Percentiles rank a stretch among this genome's conserved stretches.
phyloP scores from a whole-genome alignment of 2,888 invertebrate genomes.

The Eretmocerus hayati region DNA sequence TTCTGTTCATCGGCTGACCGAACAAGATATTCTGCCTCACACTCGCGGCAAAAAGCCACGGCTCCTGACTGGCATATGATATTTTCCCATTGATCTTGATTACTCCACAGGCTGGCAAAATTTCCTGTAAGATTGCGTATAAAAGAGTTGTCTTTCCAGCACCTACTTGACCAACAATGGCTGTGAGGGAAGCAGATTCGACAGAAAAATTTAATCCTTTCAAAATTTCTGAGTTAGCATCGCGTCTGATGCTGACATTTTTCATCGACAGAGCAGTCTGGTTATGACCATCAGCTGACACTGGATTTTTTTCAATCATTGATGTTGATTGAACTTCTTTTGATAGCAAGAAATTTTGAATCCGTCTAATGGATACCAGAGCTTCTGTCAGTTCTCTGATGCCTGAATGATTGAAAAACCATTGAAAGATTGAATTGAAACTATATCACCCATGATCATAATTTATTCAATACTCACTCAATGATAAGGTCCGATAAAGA shows the following conservation, averaged over 20 bases:
- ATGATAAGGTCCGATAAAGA: background rate
- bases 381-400: background rate
- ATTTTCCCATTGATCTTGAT: conserved; percentile 57
- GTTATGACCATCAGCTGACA: too few species aligned
- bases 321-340: conserved; percentile 43
- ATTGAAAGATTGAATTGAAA: background rate
- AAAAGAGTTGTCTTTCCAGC: conserved; percentile 57
- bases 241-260: conserved; percentile 55
- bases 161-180: conserved; percentile 61
- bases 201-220: conserved; percentile 60
- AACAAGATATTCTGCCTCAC: conserved; percentile 55
- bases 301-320: too few species aligned
- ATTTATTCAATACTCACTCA: background rate
- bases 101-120: conserved; percentile 59
- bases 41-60: conserved; percentile 73
- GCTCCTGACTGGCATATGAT: conserved; percentile 74
- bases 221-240: conserved; percentile 51
- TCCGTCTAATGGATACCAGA: background rate
- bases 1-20: conserved; percentile 36
- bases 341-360: background rate
- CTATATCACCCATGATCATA: background rate
- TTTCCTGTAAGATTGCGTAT: conserved; percentile 56
- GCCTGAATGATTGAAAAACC: background rate
- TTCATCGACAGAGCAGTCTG: too few species aligned
- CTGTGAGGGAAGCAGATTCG: conserved; percentile 57